Evolutionary conservation across 2,888 invertebrate species (phyloP).

Genomic region (Poecilus cupreus): DNA sequence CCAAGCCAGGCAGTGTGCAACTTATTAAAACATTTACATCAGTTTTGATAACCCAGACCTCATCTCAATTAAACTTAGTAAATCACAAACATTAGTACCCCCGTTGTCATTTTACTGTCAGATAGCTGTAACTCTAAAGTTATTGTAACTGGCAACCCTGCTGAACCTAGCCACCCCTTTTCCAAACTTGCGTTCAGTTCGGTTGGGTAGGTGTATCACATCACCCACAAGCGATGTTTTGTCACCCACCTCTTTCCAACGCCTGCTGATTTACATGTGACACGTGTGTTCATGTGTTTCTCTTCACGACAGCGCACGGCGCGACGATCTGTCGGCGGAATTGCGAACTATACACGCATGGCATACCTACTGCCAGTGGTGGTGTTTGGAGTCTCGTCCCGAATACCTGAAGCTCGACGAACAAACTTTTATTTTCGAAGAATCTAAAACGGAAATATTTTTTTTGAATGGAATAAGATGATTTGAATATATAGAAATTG

Average conservation of each 20-base stretch:
- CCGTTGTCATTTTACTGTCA: too few species aligned
- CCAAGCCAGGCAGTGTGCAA: too few species aligned
- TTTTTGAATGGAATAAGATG: conserved; percentile 27
- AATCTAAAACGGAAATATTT: conserved; percentile 14
- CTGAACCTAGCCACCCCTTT: not conserved
- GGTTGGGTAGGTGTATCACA: not conserved
- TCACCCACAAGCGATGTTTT: not conserved
- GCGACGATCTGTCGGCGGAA: conserved; percentile 26
- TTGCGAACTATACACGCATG: not conserved
- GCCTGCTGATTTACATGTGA: conserved; percentile 19
- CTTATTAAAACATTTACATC: too few species aligned
- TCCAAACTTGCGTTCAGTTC: not conserved
- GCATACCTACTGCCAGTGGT: not conserved
- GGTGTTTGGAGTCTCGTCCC: not conserved
- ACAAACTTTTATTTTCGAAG: conserved; percentile 14
- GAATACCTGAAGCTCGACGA: not conserved
- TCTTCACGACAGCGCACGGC: not conserved
- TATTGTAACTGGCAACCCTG: not conserved
- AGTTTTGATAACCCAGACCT: too few species aligned
- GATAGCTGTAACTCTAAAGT: too few species aligned
- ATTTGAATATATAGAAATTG: not conserved
- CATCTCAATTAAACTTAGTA: too few species aligned
- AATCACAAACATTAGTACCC: too few species aligned
- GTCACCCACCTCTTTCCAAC: not conserved
- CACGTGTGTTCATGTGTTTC: conserved; percentile 33